Evolutionary conservation across 2,888 invertebrate genomes (phyloP), one percentile per base, ranked within the genome.

Genomic region (Pseudococcus viburni): DNA sequence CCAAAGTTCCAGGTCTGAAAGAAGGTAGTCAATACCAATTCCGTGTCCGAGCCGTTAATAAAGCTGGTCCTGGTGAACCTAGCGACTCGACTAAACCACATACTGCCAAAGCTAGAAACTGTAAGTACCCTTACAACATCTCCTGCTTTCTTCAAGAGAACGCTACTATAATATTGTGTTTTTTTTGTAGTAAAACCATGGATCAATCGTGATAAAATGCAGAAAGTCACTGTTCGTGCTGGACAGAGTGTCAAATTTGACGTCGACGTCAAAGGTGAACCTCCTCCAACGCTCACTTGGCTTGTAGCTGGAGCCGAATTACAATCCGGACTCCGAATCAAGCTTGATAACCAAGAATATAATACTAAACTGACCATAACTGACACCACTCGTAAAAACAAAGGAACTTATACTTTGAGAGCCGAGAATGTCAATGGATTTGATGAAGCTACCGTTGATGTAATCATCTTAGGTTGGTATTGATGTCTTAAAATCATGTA

Each of bases 251-350:
- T 99, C 90, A 97, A 96, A 91, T 94, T 99, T 90, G 98, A 98
- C 91, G 97, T 99, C 4, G 97, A 98, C 92, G 96, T 98, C 90
- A 95, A 96, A 91, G 99, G 99, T 91, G 99, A 99, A 93, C 99
- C 99, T 85, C 96, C 97, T 91, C 99, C 99, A 92, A 95, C 94
- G 90, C 94, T 96, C 90, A 95, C 95, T 8, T 98, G 97, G 97
- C 94, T 93, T 89, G 94, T 95, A 90, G 94, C 93, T 84, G 93
- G 93, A 90, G 92, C 94, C 92, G 93, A 94, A 89, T 92, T 97
- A 89, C 95, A 95, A 91, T 94, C 93, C 42, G 93, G 94, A 84
- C 93, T 94, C 11, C 94, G 94, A 87, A 91, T 94, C 7, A 96
- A 96, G 91, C 94, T 99, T 90, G 96, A 96, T 91, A 96, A 96